Evolutionary conservation across 2,888 invertebrate genomes (phyloP).

Genomic region (Autographa pulchrina): DNA sequence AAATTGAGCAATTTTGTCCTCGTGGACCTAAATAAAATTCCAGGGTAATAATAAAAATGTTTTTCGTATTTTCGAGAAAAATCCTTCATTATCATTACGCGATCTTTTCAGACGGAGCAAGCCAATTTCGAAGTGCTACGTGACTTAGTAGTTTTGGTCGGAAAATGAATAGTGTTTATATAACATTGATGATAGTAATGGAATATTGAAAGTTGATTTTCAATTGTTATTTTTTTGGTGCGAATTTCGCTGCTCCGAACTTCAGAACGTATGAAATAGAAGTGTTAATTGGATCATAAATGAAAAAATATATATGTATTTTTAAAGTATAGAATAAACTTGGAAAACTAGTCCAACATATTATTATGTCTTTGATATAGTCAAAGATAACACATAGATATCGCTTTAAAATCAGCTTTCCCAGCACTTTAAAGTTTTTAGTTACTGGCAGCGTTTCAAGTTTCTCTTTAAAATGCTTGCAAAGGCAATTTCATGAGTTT

Average conservation of each 20-base stretch:
- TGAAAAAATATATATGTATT: no score
- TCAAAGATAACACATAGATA: not conserved
- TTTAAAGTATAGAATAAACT: no score
- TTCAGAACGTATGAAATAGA: no score
- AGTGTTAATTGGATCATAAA: no score
- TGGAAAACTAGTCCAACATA: not conserved
- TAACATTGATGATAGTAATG: not conserved
- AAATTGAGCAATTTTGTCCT: not conserved
- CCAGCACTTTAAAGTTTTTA: not conserved
- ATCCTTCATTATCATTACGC: not conserved
- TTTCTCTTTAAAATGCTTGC: not conserved
- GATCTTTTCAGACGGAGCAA: not conserved
- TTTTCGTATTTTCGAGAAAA: not conserved
- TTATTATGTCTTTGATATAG: not conserved
- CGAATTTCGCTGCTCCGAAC: no score
- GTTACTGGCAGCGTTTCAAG: slow-evolving; percentile 1
- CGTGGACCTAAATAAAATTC: not conserved
- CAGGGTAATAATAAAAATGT: not conserved
- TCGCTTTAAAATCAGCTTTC: not conserved
- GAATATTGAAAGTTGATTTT: not conserved
- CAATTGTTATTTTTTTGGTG: no score
- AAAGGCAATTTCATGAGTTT: not conserved
- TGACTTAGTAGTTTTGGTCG: not conserved
- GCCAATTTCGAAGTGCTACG: not conserved
- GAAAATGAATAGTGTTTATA: not conserved